A percentile compares a stretch with the other conserved stretches of the same genome.
phyloP scores from a whole-genome alignment of 2,113 vertebrate genomes.

The Syngnathus floridae region DNA sequence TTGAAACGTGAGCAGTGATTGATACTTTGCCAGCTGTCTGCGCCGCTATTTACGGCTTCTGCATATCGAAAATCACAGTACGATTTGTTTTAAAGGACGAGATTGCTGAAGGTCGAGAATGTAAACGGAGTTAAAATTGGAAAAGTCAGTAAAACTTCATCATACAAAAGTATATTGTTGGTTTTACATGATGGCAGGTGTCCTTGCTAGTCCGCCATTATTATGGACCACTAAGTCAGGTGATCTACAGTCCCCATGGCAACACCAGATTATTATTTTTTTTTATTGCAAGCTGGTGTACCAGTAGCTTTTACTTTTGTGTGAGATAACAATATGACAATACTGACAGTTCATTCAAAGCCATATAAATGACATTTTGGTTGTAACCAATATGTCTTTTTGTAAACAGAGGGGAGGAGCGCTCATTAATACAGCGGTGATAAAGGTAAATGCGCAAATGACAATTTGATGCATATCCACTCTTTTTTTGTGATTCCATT shows the following conservation, averaged over 20 bases:
- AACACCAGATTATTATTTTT: too few relatives aligned
- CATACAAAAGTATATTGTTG: too few relatives aligned
- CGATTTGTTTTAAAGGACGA: neutral
- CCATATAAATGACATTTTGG: neutral
- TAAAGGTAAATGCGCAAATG: constrained; percentile 74
- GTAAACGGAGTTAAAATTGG: neutral
- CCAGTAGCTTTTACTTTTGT: neutral
- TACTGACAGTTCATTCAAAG: too few relatives aligned
- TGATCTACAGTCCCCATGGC: too few relatives aligned
- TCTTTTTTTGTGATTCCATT: constrained; percentile 43
- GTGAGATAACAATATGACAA: too few relatives aligned
- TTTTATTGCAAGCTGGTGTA: neutral
- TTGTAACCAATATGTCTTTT: constrained; percentile 11
- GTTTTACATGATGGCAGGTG: too few relatives aligned
- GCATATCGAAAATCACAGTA: neutral
- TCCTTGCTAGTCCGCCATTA: too few relatives aligned
- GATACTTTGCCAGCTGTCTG: constrained; percentile 7
- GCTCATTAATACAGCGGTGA: constrained; percentile 87
- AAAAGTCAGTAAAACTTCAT: neutral
- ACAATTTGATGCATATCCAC: neutral
- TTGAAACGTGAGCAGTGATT: constrained; percentile 14
- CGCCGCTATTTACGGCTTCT: constrained; percentile 9
- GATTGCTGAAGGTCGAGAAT: neutral
- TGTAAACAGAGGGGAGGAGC: constrained; percentile 82
- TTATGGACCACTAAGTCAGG: too few relatives aligned